A percentile compares a stretch with the other conserved stretches of the same genome.
Conservation (phyloP, 2,797 vertebrate genomes). For the Taenioides sp. region DNA sequence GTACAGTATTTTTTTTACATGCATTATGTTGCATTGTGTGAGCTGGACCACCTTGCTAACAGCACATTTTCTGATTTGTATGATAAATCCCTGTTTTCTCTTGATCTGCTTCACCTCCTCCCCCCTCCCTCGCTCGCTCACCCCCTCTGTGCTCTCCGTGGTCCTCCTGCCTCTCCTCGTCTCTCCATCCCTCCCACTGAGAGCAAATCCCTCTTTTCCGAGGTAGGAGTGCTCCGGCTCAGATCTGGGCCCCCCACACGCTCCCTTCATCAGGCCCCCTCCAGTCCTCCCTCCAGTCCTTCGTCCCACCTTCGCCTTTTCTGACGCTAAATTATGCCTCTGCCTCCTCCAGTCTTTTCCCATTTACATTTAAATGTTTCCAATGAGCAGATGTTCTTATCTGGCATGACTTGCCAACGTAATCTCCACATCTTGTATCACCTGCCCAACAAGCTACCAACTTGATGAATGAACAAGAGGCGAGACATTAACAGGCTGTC, state of each 20-base stretch:
- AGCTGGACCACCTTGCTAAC: constrained; percentile 21
- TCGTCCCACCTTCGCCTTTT: constrained; percentile 42
- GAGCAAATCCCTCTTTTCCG: constrained; percentile 78
- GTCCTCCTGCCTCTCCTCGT: constrained; percentile 62
- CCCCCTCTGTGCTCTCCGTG: constrained; percentile 37
- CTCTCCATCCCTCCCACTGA: constrained; percentile 67
- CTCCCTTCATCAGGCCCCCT: constrained; percentile 71
- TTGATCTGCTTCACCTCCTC: constrained; percentile 63
- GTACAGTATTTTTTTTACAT: neutral
- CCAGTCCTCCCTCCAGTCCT: constrained; percentile 41
- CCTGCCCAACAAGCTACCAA: constrained; percentile 8
- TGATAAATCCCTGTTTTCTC: constrained; percentile 59
- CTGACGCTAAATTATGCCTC: constrained; percentile 58
- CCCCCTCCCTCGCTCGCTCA: constrained; percentile 19
- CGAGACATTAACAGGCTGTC: neutral
- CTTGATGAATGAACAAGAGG: neutral
- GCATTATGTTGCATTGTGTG: neutral
- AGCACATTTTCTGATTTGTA: constrained; percentile 42
- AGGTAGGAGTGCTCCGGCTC: constrained; percentile 74
- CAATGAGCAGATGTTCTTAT: constrained; percentile 45
- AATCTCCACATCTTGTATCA: constrained; percentile 22
- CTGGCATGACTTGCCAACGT: constrained; percentile 22
- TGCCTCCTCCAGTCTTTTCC: constrained; percentile 39
- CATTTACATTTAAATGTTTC: constrained; percentile 51
- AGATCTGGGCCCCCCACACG: constrained; percentile 70